These are phyloP conservation scores for Drosophila nigromelanica DNA, from an alignment of 1,140 invertebrate species.

Conservation along the genomic window DNA sequence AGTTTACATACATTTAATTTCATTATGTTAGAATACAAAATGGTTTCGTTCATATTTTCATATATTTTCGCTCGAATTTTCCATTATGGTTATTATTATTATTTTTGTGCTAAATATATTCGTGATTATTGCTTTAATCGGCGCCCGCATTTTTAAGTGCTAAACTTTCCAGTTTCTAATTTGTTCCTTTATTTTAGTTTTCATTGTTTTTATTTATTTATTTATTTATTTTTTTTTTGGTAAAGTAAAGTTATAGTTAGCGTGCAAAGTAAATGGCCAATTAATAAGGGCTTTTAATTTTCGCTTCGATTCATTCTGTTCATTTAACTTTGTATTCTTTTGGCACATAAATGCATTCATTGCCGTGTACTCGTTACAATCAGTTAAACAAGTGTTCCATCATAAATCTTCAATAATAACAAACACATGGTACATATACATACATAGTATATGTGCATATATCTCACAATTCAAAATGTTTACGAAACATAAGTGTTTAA, in stretches of 20 bases:
- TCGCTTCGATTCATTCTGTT: conserved; percentile 5
- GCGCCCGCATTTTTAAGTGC: conserved; percentile 33
- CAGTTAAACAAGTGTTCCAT: conserved; percentile 46
- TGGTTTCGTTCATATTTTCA: conserved; percentile 31
- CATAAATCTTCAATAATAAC: conserved; percentile 66
- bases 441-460: conserved; percentile 34
- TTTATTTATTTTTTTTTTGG: conserved; percentile 18
- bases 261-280: conserved; percentile 26
- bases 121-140: conserved; percentile 64
- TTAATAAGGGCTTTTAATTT: conserved; percentile 5
- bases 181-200: conserved; percentile 18
- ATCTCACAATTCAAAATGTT: conserved; percentile 27
- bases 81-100: conserved; percentile 25
- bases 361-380: conserved; percentile 31
- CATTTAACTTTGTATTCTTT: conserved; percentile 35
- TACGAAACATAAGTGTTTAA: conserved; percentile 60
- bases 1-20: conserved; percentile 42
- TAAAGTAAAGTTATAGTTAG: conserved; percentile 31
- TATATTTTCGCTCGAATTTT: conserved; percentile 14
- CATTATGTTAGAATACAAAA: conserved; percentile 45
- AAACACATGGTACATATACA: conserved; percentile 39
- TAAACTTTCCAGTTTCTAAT: conserved; percentile 10
- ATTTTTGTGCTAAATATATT: conserved; percentile 58
- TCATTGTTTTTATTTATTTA: background rate
- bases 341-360: conserved; percentile 71